These are phyloP conservation scores for Pharmacophagus antenor DNA, from an alignment of 2,888 invertebrate species.

Conservation along the genomic window DNA sequence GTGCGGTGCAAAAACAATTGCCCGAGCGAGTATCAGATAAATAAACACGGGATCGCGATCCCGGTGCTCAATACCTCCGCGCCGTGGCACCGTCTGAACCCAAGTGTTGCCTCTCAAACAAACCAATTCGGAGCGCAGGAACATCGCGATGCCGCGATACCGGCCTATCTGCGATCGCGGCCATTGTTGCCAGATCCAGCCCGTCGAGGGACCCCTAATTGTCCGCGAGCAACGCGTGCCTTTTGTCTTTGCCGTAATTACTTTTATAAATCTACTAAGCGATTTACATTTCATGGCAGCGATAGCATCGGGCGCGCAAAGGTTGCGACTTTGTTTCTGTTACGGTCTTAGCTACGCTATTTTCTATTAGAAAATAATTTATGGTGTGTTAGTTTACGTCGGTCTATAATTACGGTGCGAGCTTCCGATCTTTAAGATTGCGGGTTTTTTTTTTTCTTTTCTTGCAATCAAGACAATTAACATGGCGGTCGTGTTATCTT, in stretches of 20 bases:
- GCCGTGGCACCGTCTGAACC: conserved; percentile 30
- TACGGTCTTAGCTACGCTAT: conserved; percentile 37
- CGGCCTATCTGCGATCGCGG: conserved; percentile 58
- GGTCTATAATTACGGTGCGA: conserved; percentile 37
- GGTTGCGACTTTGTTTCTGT: conserved; percentile 42
- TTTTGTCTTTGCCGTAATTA: conserved; percentile 41
- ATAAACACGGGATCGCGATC: conserved; percentile 19
- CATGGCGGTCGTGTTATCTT: conserved; percentile 22
- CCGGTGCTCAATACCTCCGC: conserved; percentile 10
- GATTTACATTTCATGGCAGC: conserved; percentile 38
- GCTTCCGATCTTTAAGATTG: conserved; percentile 9
- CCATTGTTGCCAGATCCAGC: conserved; percentile 50
- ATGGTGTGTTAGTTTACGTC: conserved; percentile 35
- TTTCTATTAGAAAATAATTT: conserved; percentile 42
- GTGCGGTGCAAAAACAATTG: conserved; percentile 30
- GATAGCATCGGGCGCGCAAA: conserved; percentile 39
- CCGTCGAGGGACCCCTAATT: conserved; percentile 43
- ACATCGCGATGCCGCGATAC: conserved; percentile 58
- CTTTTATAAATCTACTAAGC: conserved; percentile 39
- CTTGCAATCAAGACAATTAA: conserved; percentile 7
- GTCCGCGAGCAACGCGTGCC: conserved; percentile 44
- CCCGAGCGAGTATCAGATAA: conserved; percentile 28
- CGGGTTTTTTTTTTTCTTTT: conserved; percentile 21
- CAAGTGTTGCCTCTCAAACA: conserved; percentile 48
- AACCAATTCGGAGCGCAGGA: conserved; percentile 55